Evolutionary conservation across 1,140 invertebrate species (phyloP).

Genomic region (Chrysomallon squamiferum): DNA sequence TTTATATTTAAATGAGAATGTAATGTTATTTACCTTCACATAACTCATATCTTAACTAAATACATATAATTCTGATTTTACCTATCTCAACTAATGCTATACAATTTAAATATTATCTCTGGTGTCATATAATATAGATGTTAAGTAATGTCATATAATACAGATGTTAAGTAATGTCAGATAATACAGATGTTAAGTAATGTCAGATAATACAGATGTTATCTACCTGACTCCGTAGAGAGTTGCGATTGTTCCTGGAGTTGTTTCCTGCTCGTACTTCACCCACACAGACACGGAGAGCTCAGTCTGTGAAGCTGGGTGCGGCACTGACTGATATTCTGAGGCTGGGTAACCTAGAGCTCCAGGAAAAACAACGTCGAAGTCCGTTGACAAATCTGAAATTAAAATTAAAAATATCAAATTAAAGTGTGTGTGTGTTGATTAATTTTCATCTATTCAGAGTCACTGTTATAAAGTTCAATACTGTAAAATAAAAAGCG

Average conservation of each 20-base stretch:
- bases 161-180: no score
- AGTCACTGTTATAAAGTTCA: no score
- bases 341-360: constrained; percentile 4
- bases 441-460: no score
- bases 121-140: no score
- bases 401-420: constrained; percentile 6
- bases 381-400: constrained; percentile 25
- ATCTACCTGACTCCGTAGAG: constrained; percentile 27
- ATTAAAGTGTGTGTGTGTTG: neutral
- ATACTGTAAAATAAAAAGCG: no score
- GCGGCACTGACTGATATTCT: constrained; percentile 3
- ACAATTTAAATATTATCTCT: no score
- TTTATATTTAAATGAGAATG: no score
- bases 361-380: constrained; percentile 21
- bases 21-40: no score
- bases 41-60: no score
- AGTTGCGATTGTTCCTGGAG: constrained; percentile 17
- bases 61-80: no score
- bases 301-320: constrained; percentile 8
- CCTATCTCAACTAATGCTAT: no score
- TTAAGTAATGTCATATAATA: no score
- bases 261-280: constrained; percentile 11
- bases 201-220: neutral
- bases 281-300: constrained; percentile 27
- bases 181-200: neutral